Evolutionary conservation across 1,140 invertebrate genomes (phyloP).

Genomic region (Bombus cullumanus): DNA sequence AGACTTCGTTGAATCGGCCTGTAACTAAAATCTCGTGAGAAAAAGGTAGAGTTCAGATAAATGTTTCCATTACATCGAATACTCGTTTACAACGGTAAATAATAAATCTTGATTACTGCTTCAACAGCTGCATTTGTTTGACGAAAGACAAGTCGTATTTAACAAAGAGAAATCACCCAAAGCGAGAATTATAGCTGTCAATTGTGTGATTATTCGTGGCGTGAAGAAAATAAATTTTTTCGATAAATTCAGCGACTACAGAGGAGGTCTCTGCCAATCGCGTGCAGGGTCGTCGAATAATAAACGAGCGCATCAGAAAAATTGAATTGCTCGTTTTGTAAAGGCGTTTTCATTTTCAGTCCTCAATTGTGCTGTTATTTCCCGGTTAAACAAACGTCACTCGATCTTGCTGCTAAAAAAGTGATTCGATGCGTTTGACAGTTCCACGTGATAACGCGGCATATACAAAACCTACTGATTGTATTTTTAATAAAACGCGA

Average conservation of each 20-base stretch:
- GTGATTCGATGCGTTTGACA: conserved; percentile 14
- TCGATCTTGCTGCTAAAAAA: background rate
- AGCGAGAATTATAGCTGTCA: too few species aligned
- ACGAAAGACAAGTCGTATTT: background rate
- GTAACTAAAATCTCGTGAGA: too few species aligned
- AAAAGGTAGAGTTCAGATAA: background rate
- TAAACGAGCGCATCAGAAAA: background rate
- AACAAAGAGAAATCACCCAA: background rate
- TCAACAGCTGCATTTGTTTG: background rate
- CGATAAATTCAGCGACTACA: background rate
- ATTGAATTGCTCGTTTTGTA: conserved; percentile 3
- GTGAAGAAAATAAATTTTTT: background rate
- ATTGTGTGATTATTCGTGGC: background rate
- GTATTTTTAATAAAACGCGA: background rate
- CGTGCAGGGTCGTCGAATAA: background rate
- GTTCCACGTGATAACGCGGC: background rate
- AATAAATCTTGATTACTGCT: background rate
- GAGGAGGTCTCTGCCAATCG: background rate
- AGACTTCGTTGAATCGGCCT: too few species aligned
- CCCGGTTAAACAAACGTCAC: background rate
- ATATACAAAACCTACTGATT: background rate
- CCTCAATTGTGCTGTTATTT: conserved; percentile 12
- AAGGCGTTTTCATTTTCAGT: conserved; percentile 1
- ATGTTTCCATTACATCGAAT: background rate
- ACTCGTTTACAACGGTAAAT: background rate